These are phyloP conservation scores for Ceratina calcarata DNA, from an alignment of 1,140 invertebrate species.

Conservation along the genomic window DNA sequence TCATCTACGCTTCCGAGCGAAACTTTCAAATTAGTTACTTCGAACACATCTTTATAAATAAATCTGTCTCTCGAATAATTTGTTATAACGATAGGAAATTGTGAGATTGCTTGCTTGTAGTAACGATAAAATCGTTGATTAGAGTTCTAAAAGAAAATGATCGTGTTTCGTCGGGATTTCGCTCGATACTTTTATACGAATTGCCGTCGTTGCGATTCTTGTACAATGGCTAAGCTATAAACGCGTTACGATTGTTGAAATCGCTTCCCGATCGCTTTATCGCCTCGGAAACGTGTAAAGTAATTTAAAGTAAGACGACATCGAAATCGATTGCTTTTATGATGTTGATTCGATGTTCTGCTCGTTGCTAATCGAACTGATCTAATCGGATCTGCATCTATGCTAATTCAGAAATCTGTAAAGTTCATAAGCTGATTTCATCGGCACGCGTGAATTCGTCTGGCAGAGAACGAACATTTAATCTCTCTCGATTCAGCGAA, in stretches of 20 bases:
- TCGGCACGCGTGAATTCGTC: conserved; percentile 9
- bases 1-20: not conserved
- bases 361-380: no score
- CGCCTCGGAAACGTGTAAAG: not conserved
- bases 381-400: no score
- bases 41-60: no score
- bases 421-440: not conserved
- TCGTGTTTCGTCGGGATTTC: not conserved
- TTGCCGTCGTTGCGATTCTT: not conserved
- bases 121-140: no score
- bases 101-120: no score
- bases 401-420: not conserved
- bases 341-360: not conserved
- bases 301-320: not conserved
- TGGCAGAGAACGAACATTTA: conserved; percentile 55
- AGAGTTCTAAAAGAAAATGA: not conserved
- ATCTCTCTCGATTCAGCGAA: conserved; percentile 65
- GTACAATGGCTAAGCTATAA: not conserved
- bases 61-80: no score
- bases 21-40: no score
- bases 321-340: not conserved
- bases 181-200: not conserved
- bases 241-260: conserved; percentile 4
- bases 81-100: no score
- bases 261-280: conserved; percentile 16